These are phyloP conservation scores for Pyrocephalus nanus DNA, from an alignment of 2,797 vertebrate species.

Conservation along the genomic window DNA sequence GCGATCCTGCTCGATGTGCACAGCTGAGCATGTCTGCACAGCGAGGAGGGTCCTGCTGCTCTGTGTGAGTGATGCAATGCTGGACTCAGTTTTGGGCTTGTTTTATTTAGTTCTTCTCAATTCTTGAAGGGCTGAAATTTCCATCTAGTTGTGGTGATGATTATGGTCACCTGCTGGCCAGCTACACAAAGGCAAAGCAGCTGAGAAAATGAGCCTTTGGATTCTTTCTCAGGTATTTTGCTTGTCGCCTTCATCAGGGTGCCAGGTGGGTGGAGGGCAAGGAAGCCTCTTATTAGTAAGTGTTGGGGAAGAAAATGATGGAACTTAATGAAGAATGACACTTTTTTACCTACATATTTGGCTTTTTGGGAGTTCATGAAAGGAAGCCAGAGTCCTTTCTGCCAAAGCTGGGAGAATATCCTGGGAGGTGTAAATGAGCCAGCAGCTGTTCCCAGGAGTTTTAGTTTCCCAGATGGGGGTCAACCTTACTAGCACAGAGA, in stretches of 20 bases:
- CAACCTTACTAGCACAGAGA: not conserved
- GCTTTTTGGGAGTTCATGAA: not conserved
- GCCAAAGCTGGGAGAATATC: not conserved
- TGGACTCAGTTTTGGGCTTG: not conserved
- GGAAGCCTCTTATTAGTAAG: not conserved
- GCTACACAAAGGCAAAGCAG: not conserved
- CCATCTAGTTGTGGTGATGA: not conserved
- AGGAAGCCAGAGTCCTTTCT: not conserved
- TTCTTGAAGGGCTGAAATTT: not conserved
- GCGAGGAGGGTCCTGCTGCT: not conserved
- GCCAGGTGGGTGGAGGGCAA: not conserved
- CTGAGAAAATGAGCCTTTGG: not conserved
- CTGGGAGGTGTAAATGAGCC: not conserved
- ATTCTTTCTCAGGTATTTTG: not conserved
- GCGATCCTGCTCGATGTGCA: accelerated
- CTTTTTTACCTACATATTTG: not conserved
- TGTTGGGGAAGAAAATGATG: not conserved
- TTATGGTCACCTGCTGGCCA: not conserved
- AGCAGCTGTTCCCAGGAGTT: not conserved
- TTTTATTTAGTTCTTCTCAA: not conserved
- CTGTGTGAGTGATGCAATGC: not conserved
- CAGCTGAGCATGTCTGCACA: not conserved
- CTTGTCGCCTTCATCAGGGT: not conserved
- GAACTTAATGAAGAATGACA: not conserved
- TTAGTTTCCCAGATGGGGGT: not conserved